Percentiles rank a stretch among this genome's conserved stretches.
Conservation (phyloP, 1,140 invertebrate species). For the Drosophila parabipectinata region DNA sequence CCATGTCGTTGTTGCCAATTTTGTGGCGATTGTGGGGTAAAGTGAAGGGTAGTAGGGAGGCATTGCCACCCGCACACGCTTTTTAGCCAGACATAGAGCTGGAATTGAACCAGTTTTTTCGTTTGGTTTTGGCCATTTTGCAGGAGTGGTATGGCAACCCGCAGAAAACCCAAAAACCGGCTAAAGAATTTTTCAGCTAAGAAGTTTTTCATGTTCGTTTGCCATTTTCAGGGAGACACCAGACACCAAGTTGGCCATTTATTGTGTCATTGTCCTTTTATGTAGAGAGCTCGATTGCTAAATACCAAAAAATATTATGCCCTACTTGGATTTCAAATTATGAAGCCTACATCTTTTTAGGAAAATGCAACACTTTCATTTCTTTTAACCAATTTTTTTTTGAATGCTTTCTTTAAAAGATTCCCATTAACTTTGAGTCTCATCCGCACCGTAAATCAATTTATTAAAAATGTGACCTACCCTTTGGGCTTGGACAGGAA, state of each 20-base stretch:
- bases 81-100: constrained; percentile 15
- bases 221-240: constrained; percentile 55
- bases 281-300: not conserved
- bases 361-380: not conserved
- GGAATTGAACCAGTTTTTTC: constrained; percentile 70
- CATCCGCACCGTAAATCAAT: constrained; percentile 19
- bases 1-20: constrained; percentile 54
- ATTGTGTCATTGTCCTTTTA: constrained; percentile 50
- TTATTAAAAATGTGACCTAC: constrained; percentile 34
- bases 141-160: constrained; percentile 59
- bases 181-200: constrained; percentile 71
- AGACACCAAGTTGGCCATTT: constrained; percentile 21
- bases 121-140: constrained; percentile 23
- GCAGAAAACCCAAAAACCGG: constrained; percentile 61
- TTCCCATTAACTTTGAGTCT: not conserved
- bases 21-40: constrained; percentile 1
- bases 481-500: constrained; percentile 5
- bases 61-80: constrained; percentile 66
- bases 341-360: not conserved
- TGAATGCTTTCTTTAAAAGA: constrained; percentile 2
- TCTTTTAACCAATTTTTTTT: not conserved
- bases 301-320: not conserved
- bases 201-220: constrained; percentile 76
- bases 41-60: constrained; percentile 2
- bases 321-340: not conserved